These are phyloP conservation scores for Lithophane leautieri DNA, from an alignment of 2,888 invertebrate genomes.

Conservation along the genomic window DNA sequence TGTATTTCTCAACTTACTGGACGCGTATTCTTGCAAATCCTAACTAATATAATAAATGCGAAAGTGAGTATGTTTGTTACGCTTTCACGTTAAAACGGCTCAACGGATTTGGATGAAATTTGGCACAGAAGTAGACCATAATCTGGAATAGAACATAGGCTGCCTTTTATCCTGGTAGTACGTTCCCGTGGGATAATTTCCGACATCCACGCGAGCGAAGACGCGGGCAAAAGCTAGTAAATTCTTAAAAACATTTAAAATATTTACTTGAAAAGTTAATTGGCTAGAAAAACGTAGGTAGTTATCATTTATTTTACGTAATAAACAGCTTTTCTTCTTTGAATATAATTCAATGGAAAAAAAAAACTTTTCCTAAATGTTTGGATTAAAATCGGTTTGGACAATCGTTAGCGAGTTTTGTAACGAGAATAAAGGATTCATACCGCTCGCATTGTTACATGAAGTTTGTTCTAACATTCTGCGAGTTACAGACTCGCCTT, in stretches of 20 bases:
- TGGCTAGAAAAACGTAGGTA: too few species aligned
- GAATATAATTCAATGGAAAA: too few species aligned
- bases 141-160: too few species aligned
- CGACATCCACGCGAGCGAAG: too few species aligned
- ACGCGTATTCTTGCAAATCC: not conserved
- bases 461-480: slow-evolving; percentile 42
- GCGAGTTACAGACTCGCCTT: slow-evolving; percentile 21
- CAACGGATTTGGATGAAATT: too few species aligned
- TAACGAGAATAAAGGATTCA: slow-evolving; percentile 36
- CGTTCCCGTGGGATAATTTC: too few species aligned
- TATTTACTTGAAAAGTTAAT: not conserved
- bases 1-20: not conserved
- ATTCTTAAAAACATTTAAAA: not conserved
- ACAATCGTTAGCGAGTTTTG: slow-evolving; percentile 33
- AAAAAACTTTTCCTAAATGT: not conserved
- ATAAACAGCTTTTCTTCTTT: not conserved
- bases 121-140: too few species aligned
- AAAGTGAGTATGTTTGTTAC: too few species aligned
- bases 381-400: not conserved
- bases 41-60: too few species aligned
- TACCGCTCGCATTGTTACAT: slow-evolving; percentile 14
- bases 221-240: too few species aligned
- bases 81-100: too few species aligned
- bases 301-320: not conserved
- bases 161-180: too few species aligned